These are phyloP conservation scores for Numenius arquata DNA, from an alignment of 2,113 vertebrate genomes.

Conservation along the genomic window DNA sequence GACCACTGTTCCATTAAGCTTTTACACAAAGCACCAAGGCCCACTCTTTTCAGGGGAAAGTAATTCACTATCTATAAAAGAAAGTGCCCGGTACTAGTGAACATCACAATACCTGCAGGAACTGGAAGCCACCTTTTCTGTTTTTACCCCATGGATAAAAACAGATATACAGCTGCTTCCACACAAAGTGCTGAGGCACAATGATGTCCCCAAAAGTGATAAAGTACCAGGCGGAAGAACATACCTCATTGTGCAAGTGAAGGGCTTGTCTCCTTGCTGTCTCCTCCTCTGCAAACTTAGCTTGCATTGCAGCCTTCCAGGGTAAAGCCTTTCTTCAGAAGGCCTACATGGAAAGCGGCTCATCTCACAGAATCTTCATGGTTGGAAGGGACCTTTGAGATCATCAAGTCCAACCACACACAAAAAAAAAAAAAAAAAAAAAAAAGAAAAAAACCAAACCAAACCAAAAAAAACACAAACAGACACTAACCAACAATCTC, in stretches of 20 bases:
- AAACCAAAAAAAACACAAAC: no score
- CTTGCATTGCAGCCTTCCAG: background rate
- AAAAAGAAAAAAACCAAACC: no score
- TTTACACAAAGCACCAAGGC: background rate
- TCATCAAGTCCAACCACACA: no score
- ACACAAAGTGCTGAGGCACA: background rate
- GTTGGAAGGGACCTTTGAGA: no score
- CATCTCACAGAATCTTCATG: no score
- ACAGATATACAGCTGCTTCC: background rate
- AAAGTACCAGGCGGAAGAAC: rapidly evolving
- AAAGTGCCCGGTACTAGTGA: rapidly evolving
- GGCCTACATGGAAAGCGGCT: rapidly evolving
- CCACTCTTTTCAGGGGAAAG: background rate
- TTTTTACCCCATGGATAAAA: no score
- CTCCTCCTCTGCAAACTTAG: background rate
- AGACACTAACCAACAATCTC: no score
- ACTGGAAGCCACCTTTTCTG: background rate
- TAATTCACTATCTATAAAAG: background rate
- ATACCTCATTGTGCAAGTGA: background rate
- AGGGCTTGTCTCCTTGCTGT: background rate
- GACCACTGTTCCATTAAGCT: background rate
- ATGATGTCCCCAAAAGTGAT: rapidly evolving
- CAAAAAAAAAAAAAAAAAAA: no score
- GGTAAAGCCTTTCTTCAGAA: background rate
- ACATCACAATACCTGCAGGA: background rate